Base-by-base conservation (phyloP, 1,140 invertebrate species). In the Drosophila chauvacae region DNA sequence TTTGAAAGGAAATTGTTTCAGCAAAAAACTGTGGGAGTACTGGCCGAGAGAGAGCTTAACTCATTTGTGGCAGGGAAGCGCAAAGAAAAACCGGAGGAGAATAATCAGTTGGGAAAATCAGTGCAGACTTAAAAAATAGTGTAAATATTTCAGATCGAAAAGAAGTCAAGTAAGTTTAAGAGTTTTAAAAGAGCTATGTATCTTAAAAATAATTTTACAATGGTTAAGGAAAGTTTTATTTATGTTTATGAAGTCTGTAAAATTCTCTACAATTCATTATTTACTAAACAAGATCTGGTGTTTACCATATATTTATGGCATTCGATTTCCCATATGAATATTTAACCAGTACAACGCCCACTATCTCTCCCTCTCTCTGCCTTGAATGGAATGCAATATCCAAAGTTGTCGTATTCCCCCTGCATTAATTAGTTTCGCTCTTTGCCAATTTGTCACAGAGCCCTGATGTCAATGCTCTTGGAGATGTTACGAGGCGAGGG, bases 371-470 rank as follows among this genome's bases (percentile, higher is more conserved):
- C 14, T 71, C 20, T 55, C 26, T 41, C n/a, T 35, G 33, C 48
- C 39, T 28, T 45, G n/a, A 42, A 41, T 77, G 59, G 68, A 70
- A 74, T 78, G 41, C 64, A 70, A 81, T 85, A 71, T 65, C 50
- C 41, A 42, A 56, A 57, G 61, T 50, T 75, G 51, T 64, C 13
- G 64, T 26, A 60, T 47, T 61, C 70, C 71, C 55, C 55, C 23
- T 80, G 55, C 74, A 87, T 88, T 88, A 88, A 87, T 87, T 87
- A 87, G 84, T 84, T 74, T 87, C 74, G 60, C 84, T 53, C 44
- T 61, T 62, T 55, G 66, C 85, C 63, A 80, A 88, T 88, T 87
- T 87, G 80, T 87, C 85, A 84, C 80, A 80, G 69, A 63, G 61
- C 61, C 59, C 47, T 56, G 57, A 80, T 77, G 80, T 82, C 83